phyloP scores from a whole-genome alignment of 1,140 invertebrate genomes.

The Drosophila nigromelanica region DNA sequence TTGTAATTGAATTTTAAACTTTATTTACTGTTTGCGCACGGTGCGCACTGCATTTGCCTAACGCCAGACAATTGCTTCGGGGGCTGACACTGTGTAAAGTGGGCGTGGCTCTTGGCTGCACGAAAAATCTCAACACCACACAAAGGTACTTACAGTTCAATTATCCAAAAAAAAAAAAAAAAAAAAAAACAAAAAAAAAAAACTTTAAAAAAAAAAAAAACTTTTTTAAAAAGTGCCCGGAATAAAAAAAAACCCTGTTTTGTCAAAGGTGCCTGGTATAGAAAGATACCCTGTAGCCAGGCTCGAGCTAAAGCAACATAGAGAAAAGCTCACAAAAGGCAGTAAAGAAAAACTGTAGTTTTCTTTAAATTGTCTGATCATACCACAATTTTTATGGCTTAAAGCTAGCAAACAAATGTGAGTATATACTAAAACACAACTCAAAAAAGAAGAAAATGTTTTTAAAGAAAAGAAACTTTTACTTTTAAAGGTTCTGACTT shows the following conservation, averaged over 20 bases:
- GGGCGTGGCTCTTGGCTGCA: conserved; percentile 10
- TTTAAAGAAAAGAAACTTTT: too few relatives aligned
- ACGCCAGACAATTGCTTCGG: conserved; percentile 45
- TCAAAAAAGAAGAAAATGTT: too few relatives aligned
- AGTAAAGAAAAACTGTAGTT: too few relatives aligned
- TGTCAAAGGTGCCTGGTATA: not conserved
- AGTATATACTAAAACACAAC: too few relatives aligned
- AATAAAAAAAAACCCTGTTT: not conserved
- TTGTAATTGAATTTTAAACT: conserved; percentile 81
- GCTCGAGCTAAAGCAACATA: too few relatives aligned
- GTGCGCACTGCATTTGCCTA: conserved; percentile 42
- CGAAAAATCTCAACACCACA: conserved; percentile 31
- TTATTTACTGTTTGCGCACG: conserved; percentile 72
- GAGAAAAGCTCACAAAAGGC: too few relatives aligned
- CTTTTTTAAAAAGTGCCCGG: not conserved
- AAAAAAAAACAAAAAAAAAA: not conserved
- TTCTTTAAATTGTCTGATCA: too few relatives aligned
- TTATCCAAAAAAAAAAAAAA: conserved; percentile 57
- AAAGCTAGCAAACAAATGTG: too few relatives aligned
- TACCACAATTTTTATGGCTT: too few relatives aligned
- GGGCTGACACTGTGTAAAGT: conserved; percentile 7
- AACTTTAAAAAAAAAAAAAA: not conserved
- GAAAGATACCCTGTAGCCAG: not conserved
- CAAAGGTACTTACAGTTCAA: conserved; percentile 77
- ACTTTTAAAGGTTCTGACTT: too few relatives aligned